Evolutionary conservation across 2,888 invertebrate species (phyloP), one percentile per base, ranked within the genome.

Genomic region (Eledona agricola): DNA sequence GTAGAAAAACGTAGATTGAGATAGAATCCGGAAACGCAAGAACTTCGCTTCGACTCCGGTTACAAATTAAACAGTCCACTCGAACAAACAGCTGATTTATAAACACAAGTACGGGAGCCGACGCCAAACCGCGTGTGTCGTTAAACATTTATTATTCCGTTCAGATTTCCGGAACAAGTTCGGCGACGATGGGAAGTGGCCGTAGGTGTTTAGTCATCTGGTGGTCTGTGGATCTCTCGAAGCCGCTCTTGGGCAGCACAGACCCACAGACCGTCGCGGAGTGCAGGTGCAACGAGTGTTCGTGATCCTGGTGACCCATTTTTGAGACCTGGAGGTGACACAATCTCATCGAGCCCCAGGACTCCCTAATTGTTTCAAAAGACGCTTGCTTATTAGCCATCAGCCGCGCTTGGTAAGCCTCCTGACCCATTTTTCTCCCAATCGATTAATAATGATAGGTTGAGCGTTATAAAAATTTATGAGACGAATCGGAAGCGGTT

Each of bases 141-240:
- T 47, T 31, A 22, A 37, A 26, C 47, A 34, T 46, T 46, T 23
- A 42, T 42, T 42, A 46, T 46, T 45, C 45, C 23, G 25, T 45
- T 46, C 34, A 52, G 55, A 58, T 59, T 56, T 55, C 63, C 58
- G 59, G 58, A 57, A 43, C 55, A 43, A 53, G 54, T 56, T 54
- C 29, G 54, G 50, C 23, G 40, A 25, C 28, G 54, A 57, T 62
- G 59, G 58, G 60, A 61, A 60, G 57, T 53, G 23, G 58, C 54
- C 47, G 57, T 59, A 54, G 60, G 59, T 58, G 57, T 61, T 55
- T 55, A 58, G 60, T 58, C 60, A 60, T 58, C 54, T 51, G 46
- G 37, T 46, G 54, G 45, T 50, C 55, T 28, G 46, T 46, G 19
- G 38, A 45, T 42, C 51, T 49, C 31, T 38, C 22, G n/a, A 38